A percentile compares a stretch with the other conserved stretches of the same genome.
Conservation (phyloP, 2,113 vertebrate species). For the human region GRCh38 chr3:52050501-52051000, state of each 20-base stretch:
- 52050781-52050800: constrained; percentile 46
- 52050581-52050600: background rate
- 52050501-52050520: constrained; percentile 67
- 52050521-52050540: constrained; percentile 43
- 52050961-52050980: constrained; percentile 99
- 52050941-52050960: constrained; percentile 99
- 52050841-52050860: constrained; percentile 97
- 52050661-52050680: background rate
- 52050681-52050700: background rate
- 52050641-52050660: background rate
- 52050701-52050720: background rate
- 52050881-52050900: constrained; percentile 92
- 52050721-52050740: background rate
- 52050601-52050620: constrained; percentile 69
- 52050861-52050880: constrained; percentile 99
- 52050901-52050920: constrained; percentile 96
- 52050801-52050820: constrained; percentile 88
- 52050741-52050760: background rate
- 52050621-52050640: background rate
- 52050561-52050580: background rate
- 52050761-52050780: background rate
- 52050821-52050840: constrained; percentile 96
- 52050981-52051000: constrained; percentile 99
- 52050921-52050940: constrained; percentile 99
- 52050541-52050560: background rate